Percentiles rank a stretch among this genome's conserved stretches.
phyloP scores from a whole-genome alignment of 1,140 invertebrate genomes.

The Drosophila serrata region DNA sequence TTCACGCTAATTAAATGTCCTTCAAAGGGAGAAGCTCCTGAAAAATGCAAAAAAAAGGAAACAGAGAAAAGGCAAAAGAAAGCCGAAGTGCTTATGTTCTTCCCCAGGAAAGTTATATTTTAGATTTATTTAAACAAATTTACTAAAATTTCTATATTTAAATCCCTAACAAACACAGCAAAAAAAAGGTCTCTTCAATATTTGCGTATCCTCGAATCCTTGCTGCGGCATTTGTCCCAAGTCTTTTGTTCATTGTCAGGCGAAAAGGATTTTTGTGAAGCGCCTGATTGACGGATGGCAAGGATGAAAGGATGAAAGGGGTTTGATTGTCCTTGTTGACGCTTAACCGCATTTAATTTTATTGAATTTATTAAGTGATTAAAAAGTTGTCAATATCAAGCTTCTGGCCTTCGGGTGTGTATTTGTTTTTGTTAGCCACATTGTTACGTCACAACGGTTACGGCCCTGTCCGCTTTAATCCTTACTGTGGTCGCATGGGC shows the following conservation, averaged over 20 bases:
- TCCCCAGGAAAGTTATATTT: background rate
- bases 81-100: slow-evolving; percentile 2
- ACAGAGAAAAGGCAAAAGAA: background rate
- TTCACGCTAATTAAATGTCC: slow-evolving; percentile 78
- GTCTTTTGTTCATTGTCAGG: slow-evolving; percentile 69
- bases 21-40: slow-evolving; percentile 38
- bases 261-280: slow-evolving; percentile 60
- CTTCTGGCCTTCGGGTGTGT: slow-evolving; percentile 30
- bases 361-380: slow-evolving; percentile 85
- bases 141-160: too few species aligned
- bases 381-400: slow-evolving; percentile 85
- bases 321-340: slow-evolving; percentile 62
- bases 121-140: too few species aligned
- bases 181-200: slow-evolving; percentile 3
- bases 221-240: slow-evolving; percentile 30
- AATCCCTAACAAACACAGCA: background rate
- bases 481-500: slow-evolving; percentile 66
- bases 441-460: slow-evolving; percentile 71
- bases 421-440: slow-evolving; percentile 74
- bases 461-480: slow-evolving; percentile 69
- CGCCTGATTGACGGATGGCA: slow-evolving; percentile 17
- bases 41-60: background rate
- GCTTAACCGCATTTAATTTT: slow-evolving; percentile 85
- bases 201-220: slow-evolving; percentile 33
- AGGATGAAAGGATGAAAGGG: slow-evolving; percentile 15